Conservation (phyloP, 2,888 invertebrate genomes). For the Protula sp. region DNA sequence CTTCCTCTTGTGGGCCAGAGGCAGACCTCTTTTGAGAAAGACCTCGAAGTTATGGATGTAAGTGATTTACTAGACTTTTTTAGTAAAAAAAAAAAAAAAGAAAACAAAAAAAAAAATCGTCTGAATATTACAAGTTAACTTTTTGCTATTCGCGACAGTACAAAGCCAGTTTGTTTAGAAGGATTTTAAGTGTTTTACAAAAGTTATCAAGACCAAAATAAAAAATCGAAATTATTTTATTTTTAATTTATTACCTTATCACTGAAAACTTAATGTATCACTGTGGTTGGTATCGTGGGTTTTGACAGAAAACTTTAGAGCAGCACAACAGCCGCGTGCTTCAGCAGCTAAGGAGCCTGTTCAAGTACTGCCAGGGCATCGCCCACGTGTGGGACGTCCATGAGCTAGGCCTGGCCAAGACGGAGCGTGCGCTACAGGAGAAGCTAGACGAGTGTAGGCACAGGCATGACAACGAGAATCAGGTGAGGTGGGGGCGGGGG, state of each 20-base stretch:
- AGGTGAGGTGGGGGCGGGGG: slow-evolving; percentile 30
- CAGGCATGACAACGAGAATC: slow-evolving; percentile 48
- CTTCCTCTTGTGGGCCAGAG: slow-evolving; percentile 47
- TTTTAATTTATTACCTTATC: too few relatives aligned
- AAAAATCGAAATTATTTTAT: too few relatives aligned
- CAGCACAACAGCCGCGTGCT: slow-evolving; percentile 33
- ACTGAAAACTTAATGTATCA: too few relatives aligned
- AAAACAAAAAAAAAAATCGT: too few relatives aligned
- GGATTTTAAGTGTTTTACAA: too few relatives aligned
- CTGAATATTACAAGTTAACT: too few relatives aligned
- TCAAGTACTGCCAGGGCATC: slow-evolving; percentile 49
- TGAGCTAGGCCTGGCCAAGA: slow-evolving; percentile 48
- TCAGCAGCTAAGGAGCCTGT: slow-evolving; percentile 40
- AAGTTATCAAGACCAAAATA: too few relatives aligned
- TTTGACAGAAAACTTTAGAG: slow-evolving; percentile 47
- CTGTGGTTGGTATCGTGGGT: too few relatives aligned
- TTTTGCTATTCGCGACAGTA: too few relatives aligned
- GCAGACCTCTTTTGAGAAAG: slow-evolving; percentile 43
- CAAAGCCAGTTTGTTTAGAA: too few relatives aligned
- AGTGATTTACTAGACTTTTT: too few relatives aligned
- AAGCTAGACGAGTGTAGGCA: slow-evolving; percentile 44
- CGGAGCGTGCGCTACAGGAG: slow-evolving; percentile 49
- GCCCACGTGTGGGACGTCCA: slow-evolving; percentile 53
- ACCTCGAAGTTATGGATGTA: slow-evolving; percentile 49
- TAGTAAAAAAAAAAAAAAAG: too few relatives aligned